Percentiles rank a stretch among this genome's conserved stretches.
phyloP scores from a whole-genome alignment of 2,113 vertebrate species.

The Syrrhaptes paradoxus region DNA sequence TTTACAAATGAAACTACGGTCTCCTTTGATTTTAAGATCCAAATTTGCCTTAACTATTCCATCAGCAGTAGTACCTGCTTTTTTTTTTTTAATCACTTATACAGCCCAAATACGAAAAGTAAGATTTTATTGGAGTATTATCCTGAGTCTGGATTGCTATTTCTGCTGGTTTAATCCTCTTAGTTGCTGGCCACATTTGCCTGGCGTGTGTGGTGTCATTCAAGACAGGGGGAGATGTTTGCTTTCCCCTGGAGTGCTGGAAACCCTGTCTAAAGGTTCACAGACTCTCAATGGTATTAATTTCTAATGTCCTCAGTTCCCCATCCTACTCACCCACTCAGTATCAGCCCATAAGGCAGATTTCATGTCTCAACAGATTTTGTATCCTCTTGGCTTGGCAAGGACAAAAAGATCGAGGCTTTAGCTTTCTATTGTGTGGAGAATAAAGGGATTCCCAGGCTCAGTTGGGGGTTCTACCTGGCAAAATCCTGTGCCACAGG shows the following conservation, averaged over 20 bases:
- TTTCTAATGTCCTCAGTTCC: neutral
- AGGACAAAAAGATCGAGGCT: neutral
- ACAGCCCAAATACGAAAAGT: neutral
- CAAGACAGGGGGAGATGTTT: neutral
- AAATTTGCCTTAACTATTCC: neutral
- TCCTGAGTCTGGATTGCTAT: neutral
- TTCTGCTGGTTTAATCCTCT: neutral
- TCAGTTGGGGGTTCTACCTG: neutral
- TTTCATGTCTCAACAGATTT: neutral
- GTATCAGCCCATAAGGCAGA: neutral
- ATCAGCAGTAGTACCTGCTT: neutral
- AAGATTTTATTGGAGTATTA: neutral
- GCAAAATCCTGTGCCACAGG: neutral
- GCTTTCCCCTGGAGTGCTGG: neutral
- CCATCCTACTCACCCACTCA: neutral
- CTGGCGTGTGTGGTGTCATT: neutral
- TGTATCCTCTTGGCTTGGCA: neutral
- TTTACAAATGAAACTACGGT: neutral
- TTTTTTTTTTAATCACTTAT: neutral
- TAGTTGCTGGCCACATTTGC: neutral
- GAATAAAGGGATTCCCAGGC: neutral
- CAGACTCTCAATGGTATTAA: neutral
- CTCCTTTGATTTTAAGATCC: neutral
- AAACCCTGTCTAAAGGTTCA: neutral
- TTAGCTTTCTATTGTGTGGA: neutral